Evolutionary conservation across 2,888 invertebrate genomes (phyloP), one percentile per base, ranked within the genome.

Genomic region (Ryuthela nishihirai): DNA sequence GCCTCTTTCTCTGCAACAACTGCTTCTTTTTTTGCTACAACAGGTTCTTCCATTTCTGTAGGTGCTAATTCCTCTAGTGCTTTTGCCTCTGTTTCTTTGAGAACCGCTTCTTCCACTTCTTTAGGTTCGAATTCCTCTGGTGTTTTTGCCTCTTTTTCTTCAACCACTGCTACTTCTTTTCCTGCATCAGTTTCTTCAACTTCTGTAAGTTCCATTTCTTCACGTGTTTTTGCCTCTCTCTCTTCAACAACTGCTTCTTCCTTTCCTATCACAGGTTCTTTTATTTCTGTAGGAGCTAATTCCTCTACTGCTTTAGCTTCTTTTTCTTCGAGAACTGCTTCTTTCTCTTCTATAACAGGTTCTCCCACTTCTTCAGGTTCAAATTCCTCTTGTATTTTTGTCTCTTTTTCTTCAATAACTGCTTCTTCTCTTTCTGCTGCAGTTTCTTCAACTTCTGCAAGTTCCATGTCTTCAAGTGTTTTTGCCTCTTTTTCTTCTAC

Each of bases 321-420:
- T 42, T 15, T 21, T 21, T 23, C 42, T 42, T 10, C 21, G 5
- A 7, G 3, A 26, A 25, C 21, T 26, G 17, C 23, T 10, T 17
- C 21, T 15, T 42, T 23, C n/a, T 18, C 35, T 36, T 36, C 32
- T 32, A 10, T n/a, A 10, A 32, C n/a, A 32, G 32, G 10, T 12
- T 12, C 32, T 12, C 10, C 32, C n/a, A 10, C 32, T 44, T 52
- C 43, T 12, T 29, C 36, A 23, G 29, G 17, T 4, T 43, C 21
- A 4, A 52, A 9, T 21, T 2, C 10, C n/a, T 38, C 23, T 9
- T 29, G 43, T 43, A 29, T 34, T 5, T 12, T 38, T 38, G 43
- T 44, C 4, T 43, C 29, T 6, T 18, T 36, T 43, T 52, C 42
- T 21, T 15, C 32, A 6, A 52, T 52, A 21, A 38, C 36, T 1